These are phyloP conservation scores for Diogma glabrata DNA, from an alignment of 2,888 invertebrate species.

Conservation along the genomic window DNA sequence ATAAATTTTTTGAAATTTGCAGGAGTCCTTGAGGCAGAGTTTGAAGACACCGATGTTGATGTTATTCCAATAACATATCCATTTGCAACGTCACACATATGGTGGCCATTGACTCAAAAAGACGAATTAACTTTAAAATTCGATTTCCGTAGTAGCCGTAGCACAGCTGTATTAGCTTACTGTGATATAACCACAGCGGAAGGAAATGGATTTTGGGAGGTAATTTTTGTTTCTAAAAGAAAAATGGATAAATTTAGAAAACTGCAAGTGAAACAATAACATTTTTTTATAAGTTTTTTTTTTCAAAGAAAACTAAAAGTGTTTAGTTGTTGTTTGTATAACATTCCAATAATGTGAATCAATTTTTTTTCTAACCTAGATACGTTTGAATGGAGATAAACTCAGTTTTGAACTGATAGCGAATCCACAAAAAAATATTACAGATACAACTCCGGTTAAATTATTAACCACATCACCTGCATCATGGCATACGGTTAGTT, in stretches of 20 bases:
- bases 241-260: too few relatives aligned
- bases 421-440: conserved; percentile 62
- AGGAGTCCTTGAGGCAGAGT: conserved; percentile 69
- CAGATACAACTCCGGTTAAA: conserved; percentile 67
- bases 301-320: background rate
- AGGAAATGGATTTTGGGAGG: conserved; percentile 79
- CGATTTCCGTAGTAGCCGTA: conserved; percentile 76
- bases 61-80: conserved; percentile 86
- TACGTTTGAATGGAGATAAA: conserved; percentile 72
- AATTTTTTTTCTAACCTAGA: conserved; percentile 35
- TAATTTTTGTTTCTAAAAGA: conserved; percentile 38
- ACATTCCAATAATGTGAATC: background rate
- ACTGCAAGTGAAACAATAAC: background rate
- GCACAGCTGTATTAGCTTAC: conserved; percentile 74
- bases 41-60: conserved; percentile 70
- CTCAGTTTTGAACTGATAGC: conserved; percentile 71
- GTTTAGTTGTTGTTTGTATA: too few relatives aligned
- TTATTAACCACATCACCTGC: conserved; percentile 54
- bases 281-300: background rate
- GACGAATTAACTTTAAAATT: conserved; percentile 67
- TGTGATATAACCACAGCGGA: conserved; percentile 63
- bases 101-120: conserved; percentile 71
- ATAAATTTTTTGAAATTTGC: conserved; percentile 17
- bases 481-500: conserved; percentile 66
- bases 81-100: conserved; percentile 79